These are phyloP conservation scores for Ectropis grisescens DNA, from an alignment of 1,140 invertebrate species.

Conservation along the genomic window DNA sequence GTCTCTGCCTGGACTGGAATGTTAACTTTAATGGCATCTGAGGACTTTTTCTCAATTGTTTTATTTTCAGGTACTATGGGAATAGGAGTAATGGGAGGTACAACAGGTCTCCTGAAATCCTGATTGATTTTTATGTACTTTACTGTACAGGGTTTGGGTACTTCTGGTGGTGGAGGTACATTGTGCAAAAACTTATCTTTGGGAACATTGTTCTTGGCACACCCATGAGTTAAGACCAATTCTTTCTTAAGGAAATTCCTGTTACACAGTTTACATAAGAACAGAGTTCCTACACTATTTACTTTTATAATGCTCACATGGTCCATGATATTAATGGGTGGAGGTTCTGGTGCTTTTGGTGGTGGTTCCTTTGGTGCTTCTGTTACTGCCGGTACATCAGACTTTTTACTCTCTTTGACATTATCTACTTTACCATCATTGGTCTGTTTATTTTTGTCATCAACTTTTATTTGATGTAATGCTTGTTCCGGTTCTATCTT, in stretches of 20 bases:
- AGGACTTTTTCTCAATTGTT: no score
- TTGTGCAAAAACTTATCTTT: constrained; percentile 31
- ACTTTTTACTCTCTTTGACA: constrained; percentile 1
- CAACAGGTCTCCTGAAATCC: constrained; percentile 7
- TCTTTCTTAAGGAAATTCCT: constrained; percentile 58
- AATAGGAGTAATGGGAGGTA: neutral
- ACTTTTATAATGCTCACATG: constrained; percentile 58
- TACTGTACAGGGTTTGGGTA: constrained; percentile 37
- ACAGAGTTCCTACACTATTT: constrained; percentile 48
- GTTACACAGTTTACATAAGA: constrained; percentile 56
- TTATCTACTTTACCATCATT: constrained; percentile 2
- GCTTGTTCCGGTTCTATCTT: neutral
- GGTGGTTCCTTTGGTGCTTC: constrained; percentile 2
- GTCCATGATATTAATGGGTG: constrained; percentile 52
- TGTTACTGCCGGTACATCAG: constrained; percentile 8
- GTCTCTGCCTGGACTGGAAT: constrained; percentile 12
- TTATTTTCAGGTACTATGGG: no score
- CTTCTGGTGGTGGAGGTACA: constrained; percentile 20
- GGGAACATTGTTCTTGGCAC: constrained; percentile 46
- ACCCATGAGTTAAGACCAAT: constrained; percentile 42
- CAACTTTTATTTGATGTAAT: no score
- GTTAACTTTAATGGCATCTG: no score
- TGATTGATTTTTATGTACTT: constrained; percentile 44
- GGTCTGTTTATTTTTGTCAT: neutral
- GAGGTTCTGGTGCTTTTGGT: no score